Base-by-base conservation (phyloP, 2,888 invertebrate genomes). In the Epirrhoe alternata region DNA sequence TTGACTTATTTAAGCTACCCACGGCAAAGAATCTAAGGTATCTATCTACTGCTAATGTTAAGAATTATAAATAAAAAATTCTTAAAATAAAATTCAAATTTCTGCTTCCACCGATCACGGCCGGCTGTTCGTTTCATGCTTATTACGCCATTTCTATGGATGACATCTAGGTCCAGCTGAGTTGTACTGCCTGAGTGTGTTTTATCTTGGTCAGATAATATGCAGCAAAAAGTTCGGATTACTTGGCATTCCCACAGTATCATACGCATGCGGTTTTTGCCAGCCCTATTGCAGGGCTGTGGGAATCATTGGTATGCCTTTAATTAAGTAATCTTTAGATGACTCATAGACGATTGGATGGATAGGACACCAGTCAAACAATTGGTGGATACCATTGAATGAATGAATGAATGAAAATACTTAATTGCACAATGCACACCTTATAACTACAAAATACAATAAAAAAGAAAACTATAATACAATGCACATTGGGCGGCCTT, bases 201-300 rank as follows among this genome's bases (percentile, higher is more conserved):
- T 80, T 80, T 71, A 72, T 71, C 68, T 61, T 61, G 72, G 78
- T 74, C 76, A 78, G 82, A 77, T 85, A 82, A 82, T 83, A 76
- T 73, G 75, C 71, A 78, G 86, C 84, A 89, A 91, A 89, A 90
- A 90, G 85, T 80, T 85, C 81, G 83, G 85, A 87, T 86, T 87
- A 82, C 87, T 73, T 72, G 82, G 80, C 86, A 91, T 91, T 92
- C 91, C 87, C 91, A 90, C 89, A 88, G 84, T 77, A 75, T 71
- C n/a, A 74, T 72, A 74, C 72, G 72, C 49, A 50, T 50, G 59
- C 7, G 50, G 82, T 90, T 91, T 88, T 88, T 86, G 75, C 77
- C 42, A 57, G 51, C 68, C 51, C 61, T 63, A 58, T 62, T 64
- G 70, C 68, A 82, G 81, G 78, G 79, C 74, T 82, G 79, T 77